phyloP scores from a whole-genome alignment of 2,797 vertebrate genomes.

The Poeciliopsis turneri region DNA sequence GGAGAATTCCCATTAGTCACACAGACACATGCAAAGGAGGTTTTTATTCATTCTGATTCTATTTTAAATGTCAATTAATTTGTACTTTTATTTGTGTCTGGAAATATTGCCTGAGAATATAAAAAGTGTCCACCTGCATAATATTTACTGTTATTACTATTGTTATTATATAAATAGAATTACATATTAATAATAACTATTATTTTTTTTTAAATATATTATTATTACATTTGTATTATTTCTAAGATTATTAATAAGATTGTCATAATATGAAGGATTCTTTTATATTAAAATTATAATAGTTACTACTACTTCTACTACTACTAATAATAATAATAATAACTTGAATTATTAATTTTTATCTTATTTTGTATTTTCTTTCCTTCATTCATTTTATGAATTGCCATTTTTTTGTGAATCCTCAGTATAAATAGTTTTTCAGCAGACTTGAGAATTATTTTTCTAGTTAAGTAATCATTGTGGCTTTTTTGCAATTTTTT shows the following conservation, averaged over 20 bases:
- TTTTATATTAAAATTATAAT: too few relatives aligned
- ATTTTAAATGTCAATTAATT: background rate
- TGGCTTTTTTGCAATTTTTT: too few relatives aligned
- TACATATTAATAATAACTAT: too few relatives aligned
- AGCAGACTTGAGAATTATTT: background rate
- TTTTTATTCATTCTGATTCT: background rate
- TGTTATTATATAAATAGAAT: too few relatives aligned
- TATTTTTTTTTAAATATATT: too few relatives aligned
- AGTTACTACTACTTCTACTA: too few relatives aligned
- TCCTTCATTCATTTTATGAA: background rate
- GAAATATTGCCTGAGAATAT: background rate
- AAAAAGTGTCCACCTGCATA: background rate
- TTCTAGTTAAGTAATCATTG: background rate
- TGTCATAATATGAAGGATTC: too few relatives aligned
- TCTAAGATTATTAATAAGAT: too few relatives aligned
- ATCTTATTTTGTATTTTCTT: background rate
- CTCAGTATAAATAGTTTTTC: background rate
- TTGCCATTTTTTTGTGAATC: background rate
- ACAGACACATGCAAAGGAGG: constrained; percentile 10
- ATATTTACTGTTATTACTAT: too few relatives aligned
- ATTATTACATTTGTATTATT: too few relatives aligned
- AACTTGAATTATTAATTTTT: too few relatives aligned
- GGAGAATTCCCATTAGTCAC: constrained; percentile 8
- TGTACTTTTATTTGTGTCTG: background rate
- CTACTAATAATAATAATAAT: too few relatives aligned